phyloP scores from a whole-genome alignment of 35 echinoderm and acorn worm genomes.

The Amphiura filiformis region DNA sequence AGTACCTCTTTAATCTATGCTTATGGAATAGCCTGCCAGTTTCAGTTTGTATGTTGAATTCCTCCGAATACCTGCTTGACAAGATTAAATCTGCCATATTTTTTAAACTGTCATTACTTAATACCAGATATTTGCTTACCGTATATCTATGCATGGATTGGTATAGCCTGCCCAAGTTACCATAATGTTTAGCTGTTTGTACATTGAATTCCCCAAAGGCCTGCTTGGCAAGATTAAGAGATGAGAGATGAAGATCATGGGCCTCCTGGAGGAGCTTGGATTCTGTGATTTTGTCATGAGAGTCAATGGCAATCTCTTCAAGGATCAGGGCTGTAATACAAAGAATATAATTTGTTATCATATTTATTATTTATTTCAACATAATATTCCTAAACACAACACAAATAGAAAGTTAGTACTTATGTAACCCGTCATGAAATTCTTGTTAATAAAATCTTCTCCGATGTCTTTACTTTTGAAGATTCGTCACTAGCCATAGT shows the following conservation, averaged over 20 bases:
- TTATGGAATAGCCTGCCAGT: too few species aligned
- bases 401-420: too few species aligned
- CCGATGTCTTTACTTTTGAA: too few species aligned
- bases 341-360: not conserved
- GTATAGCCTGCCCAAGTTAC: slow-evolving; percentile 91
- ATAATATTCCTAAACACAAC: too few species aligned
- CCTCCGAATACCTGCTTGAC: slow-evolving; percentile 93
- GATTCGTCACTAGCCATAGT: too few species aligned
- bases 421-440: too few species aligned
- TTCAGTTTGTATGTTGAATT: slow-evolving; percentile 97
- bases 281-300: slow-evolving; percentile 80
- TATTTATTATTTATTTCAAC: too few species aligned
- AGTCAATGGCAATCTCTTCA: slow-evolving; percentile 96
- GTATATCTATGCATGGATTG: slow-evolving; percentile 92
- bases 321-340: slow-evolving; percentile 72
- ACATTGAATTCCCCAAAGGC: slow-evolving; percentile 98
- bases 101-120: too few species aligned
- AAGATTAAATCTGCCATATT: slow-evolving; percentile 92
- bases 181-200: slow-evolving; percentile 97
- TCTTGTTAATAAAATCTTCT: too few species aligned
- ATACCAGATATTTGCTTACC: too few species aligned
- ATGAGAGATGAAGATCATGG: slow-evolving; percentile 87
- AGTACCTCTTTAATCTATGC: too few species aligned
- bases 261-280: slow-evolving; percentile 91
- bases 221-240: slow-evolving; percentile 93